Evolutionary conservation across 2,888 invertebrate genomes (phyloP).

Genomic region (Lordiphosa andalusiaca): DNA sequence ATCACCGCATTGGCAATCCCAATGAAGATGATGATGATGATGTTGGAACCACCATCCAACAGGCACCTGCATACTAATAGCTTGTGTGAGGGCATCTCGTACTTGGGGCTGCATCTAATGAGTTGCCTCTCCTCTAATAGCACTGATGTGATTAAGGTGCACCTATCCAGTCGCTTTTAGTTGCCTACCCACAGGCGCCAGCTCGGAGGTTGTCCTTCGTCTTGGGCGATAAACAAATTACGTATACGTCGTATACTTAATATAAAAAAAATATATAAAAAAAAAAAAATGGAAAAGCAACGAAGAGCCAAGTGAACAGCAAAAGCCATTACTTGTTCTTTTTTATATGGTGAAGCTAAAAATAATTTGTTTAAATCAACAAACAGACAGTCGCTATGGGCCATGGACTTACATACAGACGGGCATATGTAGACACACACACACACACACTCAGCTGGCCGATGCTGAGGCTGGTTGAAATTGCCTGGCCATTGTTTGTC

Average conservation of each 20-base stretch:
- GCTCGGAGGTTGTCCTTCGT: conserved; percentile 8
- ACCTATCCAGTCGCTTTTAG: conserved; percentile 36
- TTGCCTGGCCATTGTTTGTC: conserved; percentile 16
- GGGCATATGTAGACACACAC: too few species aligned
- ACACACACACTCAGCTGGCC: not conserved
- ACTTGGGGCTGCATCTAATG: conserved; percentile 36
- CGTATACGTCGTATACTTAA: conserved; percentile 38
- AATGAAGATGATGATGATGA: conserved; percentile 48
- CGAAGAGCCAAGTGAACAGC: conserved; percentile 30
- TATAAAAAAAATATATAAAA: conserved; percentile 28
- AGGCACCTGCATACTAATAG: conserved; percentile 65
- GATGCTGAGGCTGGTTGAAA: conserved; percentile 8
- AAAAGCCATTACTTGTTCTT: conserved; percentile 61
- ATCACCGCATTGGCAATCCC: conserved; percentile 21
- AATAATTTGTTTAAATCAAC: conserved; percentile 63
- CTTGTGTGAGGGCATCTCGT: conserved; percentile 30
- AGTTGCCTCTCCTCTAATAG: conserved; percentile 49
- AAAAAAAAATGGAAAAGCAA: conserved; percentile 27
- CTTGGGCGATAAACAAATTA: conserved; percentile 32
- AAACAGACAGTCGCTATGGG: conserved; percentile 32
- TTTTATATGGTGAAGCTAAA: conserved; percentile 63
- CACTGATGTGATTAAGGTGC: conserved; percentile 50
- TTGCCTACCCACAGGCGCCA: conserved; percentile 56
- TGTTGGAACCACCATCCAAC: conserved; percentile 57
- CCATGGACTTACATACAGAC: conserved; percentile 10